Percentiles rank a stretch among this genome's conserved stretches.
Evolutionary conservation across 2,888 invertebrate species (phyloP).

Genomic region (Anodontia alba): DNA sequence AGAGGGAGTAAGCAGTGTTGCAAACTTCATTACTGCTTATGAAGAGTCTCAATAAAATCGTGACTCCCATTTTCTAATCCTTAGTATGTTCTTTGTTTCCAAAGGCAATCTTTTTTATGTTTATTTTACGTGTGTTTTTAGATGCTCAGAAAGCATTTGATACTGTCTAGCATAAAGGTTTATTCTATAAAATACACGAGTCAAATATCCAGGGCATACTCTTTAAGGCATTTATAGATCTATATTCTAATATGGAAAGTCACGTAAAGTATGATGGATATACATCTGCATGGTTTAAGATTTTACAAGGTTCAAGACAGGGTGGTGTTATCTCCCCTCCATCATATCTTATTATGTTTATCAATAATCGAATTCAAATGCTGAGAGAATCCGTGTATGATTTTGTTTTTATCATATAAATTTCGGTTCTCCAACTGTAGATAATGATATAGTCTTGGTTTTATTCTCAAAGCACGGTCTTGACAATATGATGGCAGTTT

Average conservation of each 20-base stretch:
- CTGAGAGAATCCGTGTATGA: neutral
- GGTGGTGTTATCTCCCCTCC: conserved; percentile 11
- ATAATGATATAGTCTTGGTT: conserved; percentile 24
- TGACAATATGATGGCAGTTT: conserved; percentile 17
- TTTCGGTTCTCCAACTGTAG: conserved; percentile 18
- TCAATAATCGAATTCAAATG: conserved; percentile 20
- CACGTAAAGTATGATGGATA: conserved; percentile 29
- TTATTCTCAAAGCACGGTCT: too few relatives aligned
- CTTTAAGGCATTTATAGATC: conserved; percentile 13
- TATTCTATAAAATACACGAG: too few relatives aligned
- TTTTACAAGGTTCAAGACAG: too few relatives aligned
- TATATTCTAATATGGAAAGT: conserved; percentile 31
- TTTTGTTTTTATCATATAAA: neutral
- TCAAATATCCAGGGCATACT: conserved; percentile 18
- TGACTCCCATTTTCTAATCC: too few relatives aligned
- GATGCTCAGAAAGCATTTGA: too few relatives aligned
- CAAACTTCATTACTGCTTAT: too few relatives aligned
- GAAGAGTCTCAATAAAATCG: too few relatives aligned
- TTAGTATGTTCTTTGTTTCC: too few relatives aligned
- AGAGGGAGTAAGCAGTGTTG: too few relatives aligned
- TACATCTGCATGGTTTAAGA: conserved; percentile 21
- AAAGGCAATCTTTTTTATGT: too few relatives aligned
- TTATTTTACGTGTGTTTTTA: too few relatives aligned
- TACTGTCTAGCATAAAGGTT: too few relatives aligned
- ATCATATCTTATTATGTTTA: conserved; percentile 28